Conservation (phyloP, 1,140 invertebrate genomes). For the Euborellia annulipes region DNA sequence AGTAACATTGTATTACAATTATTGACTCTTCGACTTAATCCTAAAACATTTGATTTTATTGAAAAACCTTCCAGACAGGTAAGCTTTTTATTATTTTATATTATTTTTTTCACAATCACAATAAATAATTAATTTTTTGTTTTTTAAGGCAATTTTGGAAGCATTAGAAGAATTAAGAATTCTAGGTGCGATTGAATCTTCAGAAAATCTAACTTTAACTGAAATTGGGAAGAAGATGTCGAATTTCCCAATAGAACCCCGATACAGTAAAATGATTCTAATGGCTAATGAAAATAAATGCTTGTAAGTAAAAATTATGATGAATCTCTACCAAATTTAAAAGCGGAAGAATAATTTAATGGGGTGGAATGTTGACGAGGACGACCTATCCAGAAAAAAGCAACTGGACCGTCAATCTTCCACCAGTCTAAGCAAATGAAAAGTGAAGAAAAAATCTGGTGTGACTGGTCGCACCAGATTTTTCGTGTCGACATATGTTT, state of each 20-base stretch:
- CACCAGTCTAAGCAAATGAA: too few relatives aligned
- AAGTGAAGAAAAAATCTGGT: too few relatives aligned
- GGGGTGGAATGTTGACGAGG: too few relatives aligned
- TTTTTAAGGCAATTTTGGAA: slow-evolving; percentile 34
- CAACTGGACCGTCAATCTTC: too few relatives aligned
- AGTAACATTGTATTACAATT: slow-evolving; percentile 64
- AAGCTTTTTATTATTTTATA: slow-evolving; percentile 7
- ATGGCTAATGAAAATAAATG: slow-evolving; percentile 61
- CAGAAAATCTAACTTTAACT: slow-evolving; percentile 47
- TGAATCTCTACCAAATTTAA: too few relatives aligned
- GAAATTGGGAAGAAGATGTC: slow-evolving; percentile 71
- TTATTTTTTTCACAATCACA: background rate
- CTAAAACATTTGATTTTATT: slow-evolving; percentile 78
- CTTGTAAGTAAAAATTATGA: slow-evolving; percentile 31
- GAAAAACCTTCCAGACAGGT: slow-evolving; percentile 62
- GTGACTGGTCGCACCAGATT: too few relatives aligned
- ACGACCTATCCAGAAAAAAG: too few relatives aligned
- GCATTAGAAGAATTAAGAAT: slow-evolving; percentile 54
- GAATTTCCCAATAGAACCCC: slow-evolving; percentile 81
- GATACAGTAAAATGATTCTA: slow-evolving; percentile 70
- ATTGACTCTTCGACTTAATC: slow-evolving; percentile 66
- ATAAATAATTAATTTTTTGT: slow-evolving; percentile 6
- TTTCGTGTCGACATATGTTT: too few relatives aligned
- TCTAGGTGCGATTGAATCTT: slow-evolving; percentile 53
- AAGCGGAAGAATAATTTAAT: too few relatives aligned